Base-by-base conservation (phyloP, 2,797 vertebrate genomes). In the Oreonectes daqikongensis region DNA sequence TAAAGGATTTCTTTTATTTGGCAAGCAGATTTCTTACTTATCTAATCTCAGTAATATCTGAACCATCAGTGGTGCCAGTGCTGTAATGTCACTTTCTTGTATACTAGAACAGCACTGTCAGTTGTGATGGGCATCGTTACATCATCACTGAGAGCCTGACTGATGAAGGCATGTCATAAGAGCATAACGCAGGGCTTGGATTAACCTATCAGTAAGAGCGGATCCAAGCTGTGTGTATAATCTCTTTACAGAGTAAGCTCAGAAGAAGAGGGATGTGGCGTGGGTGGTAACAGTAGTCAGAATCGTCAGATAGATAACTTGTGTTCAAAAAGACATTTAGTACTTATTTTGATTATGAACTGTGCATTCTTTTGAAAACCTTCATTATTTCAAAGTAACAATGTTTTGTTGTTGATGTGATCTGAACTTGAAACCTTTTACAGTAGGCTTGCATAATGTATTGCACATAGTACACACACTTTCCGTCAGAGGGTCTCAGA, bases 171-270 rank as follows among this genome's bases (percentile, higher is more conserved):
- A 75, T 85, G 86, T 88, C 86, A 84, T 88, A 86, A 86, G 81
- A 75, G 80, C 79, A 40, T 18, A 82, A 86, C 80, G 80, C 4
- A 83, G 74, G 53, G 8, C 9, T 35, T 35, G 81, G 89, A 92
- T 91, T 92, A 90, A 89, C 82, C 86, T 78, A 72, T 70, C 85
- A 84, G 86, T 86, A 89, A 91, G 87, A 88, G 88, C 83, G 87
- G 79, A 78, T 77, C 82, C 61, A 61, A 20, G 52, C 26, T 61
- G n/a, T 79, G 52, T 81, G n/a, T 40, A 44, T 75, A 70, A 79
- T 76, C 61, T 59, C 50, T 60, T 50, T 65, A 69, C 20, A 42
- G 70, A 67, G 64, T 9, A 28, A 26, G 53, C 2, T 18, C 26
- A 64, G 70, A 66, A 48, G 8, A 32, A 28, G 26, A 14, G 26